Evolutionary conservation across 2,797 vertebrate species (phyloP), one percentile per base, ranked within the genome.

Genomic region (Tragopan temminckii): DNA sequence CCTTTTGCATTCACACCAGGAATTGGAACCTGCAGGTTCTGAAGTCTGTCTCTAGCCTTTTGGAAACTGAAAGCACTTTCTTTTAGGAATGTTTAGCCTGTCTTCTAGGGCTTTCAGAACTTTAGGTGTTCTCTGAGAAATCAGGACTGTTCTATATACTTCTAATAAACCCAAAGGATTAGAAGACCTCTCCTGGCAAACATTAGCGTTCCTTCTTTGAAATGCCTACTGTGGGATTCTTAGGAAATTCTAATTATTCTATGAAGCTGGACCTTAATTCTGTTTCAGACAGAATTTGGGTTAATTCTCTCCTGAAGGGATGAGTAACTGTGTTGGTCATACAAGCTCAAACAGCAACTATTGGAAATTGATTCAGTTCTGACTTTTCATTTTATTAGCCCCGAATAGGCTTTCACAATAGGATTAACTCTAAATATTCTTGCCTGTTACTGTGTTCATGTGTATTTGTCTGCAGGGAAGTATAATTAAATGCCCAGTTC

Each of bases 401-500:
- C 31, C 57, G 57, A 67, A 92, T 50, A 83, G 58, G 24, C 31
- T 78, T 92, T 89, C 53, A 23, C 76, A 68, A 55, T 92, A 84
- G 35, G 77, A 88, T 91, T 89, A 67, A 19, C 36, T 61, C 91
- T 61, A 81, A 75, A 68, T 72, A 88, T 88, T 83, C 21, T 57
- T 63, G 29, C 72, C 46, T 81, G 20, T 78, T 92, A 27, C 4
- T 91, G 61, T 89, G 74, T 48, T 91, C 27, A 46, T 1, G 12
- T 79, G 85, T 25, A 53, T 89, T 88, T 72, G 16, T 80, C 82
- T 81, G 4, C 45, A 24, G 57, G 71, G 13, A 52, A 68, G 21
- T 38, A 16, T 89, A 70, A 95, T 92, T 93, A 86, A 86, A 69
- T 74, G 82, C 21, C 74, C 58, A 59, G 24, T 75, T 93, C 38